Evolutionary conservation across 2,888 invertebrate genomes (phyloP).

Genomic region (Acleris laterana): DNA sequence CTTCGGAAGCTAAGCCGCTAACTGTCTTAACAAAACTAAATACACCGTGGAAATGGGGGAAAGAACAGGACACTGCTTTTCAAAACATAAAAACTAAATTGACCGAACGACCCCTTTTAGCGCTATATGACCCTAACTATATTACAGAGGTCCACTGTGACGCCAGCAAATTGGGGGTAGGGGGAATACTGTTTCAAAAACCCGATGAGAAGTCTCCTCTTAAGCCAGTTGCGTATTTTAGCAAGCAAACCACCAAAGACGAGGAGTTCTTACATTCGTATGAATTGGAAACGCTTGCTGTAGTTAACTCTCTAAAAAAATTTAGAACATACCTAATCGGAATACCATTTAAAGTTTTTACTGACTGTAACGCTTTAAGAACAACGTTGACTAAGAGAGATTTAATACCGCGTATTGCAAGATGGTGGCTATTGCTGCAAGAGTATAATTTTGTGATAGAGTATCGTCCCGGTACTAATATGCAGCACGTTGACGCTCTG

Average conservation of each 20-base stretch:
- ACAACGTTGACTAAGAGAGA: conserved; percentile 8
- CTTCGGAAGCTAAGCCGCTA: background rate
- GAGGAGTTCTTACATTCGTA: conserved; percentile 8
- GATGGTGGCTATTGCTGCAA: conserved; percentile 13
- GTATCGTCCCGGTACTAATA: conserved; percentile 5
- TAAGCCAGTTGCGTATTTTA: conserved; percentile 46
- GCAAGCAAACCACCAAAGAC: conserved; percentile 46
- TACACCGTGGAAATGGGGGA: background rate
- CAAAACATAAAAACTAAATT: conserved; percentile 2
- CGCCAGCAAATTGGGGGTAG: conserved; percentile 32
- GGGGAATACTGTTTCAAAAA: conserved; percentile 32
- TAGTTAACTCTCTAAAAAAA: conserved; percentile 6
- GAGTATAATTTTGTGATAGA: conserved; percentile 16
- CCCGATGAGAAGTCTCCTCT: background rate
- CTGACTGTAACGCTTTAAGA: conserved; percentile 14
- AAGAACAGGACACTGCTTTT: conserved; percentile 1
- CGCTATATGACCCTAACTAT: conserved; percentile 28
- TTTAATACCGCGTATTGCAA: conserved; percentile 9
- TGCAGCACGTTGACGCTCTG: conserved; percentile 13
- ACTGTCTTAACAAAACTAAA: background rate
- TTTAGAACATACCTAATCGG: conserved; percentile 13
- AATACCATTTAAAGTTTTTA: conserved; percentile 4
- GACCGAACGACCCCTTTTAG: conserved; percentile 22
- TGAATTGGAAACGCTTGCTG: conserved; percentile 17
- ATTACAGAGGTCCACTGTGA: conserved; percentile 37